Evolutionary conservation across 2,888 invertebrate species (phyloP), one percentile per base, ranked within the genome.

Genomic region (Tetanocera ferruginea): DNA sequence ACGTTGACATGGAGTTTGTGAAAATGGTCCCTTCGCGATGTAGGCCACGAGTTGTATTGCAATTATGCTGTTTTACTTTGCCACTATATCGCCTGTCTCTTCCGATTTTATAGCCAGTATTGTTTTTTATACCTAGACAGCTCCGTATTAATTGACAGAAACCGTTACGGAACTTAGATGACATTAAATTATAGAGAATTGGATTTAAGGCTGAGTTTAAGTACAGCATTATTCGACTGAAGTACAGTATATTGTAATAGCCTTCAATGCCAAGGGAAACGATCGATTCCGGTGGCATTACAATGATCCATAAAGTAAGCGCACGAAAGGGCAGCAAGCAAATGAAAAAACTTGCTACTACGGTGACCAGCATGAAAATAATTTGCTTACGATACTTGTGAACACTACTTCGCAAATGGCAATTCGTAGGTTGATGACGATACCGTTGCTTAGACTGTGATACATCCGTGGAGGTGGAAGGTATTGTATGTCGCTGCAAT

Each of bases 181-280:
- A 96, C 94, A 97, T 96, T 76, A 97, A 92, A 88, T 97, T 97
- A 90, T 97, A 97, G 73, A 97, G 91, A 85, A 97, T 95, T 14
- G 97, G 97, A 91, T 97, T 97, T 76, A 97, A 93, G 14, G 97
- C 97, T 69, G 97, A 97, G 90, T 97, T 97, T 75, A 97, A 92
- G 90, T 97, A 96, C 82, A 96, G 91, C 95, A 97, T 95, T 76
- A 96, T 94, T 82, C 97, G 93, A 87, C 95, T 95, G 90, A 96
- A 95, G 89, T 95, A 96, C 80, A 97, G 91, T 79, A 97, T 91
- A 88, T 94, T 94, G 90, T 95, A 96, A 89, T 95, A 97, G 76
- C 93, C 93, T 83, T 96, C 95, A 86, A 95, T 91, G 79, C 96
- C 96, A 85, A 96, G 91, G 69, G 92, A 90, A 87, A 91, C 90